Percentiles rank a stretch among this genome's conserved stretches.
phyloP scores from a whole-genome alignment of 2,797 vertebrate species.

The Notolepis coatsorum region DNA sequence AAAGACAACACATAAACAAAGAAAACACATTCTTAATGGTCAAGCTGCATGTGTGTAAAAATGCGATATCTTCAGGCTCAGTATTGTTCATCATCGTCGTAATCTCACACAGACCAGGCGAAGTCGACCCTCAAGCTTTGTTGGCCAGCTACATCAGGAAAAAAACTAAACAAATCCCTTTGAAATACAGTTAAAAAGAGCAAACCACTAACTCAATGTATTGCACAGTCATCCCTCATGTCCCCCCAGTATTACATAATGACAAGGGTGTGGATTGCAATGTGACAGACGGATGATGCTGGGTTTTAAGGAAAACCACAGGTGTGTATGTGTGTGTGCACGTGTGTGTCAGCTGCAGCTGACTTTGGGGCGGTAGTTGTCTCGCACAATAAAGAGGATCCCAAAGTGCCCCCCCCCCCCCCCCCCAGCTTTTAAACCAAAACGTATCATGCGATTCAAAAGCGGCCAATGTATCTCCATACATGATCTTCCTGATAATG shows the following conservation, averaged over 20 bases:
- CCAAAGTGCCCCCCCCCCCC: background rate
- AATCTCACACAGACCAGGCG: constrained; percentile 43
- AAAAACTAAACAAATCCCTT: constrained; percentile 29
- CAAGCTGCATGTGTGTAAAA: constrained; percentile 77
- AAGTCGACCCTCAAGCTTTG: constrained; percentile 4
- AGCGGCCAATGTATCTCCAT: too few relatives aligned
- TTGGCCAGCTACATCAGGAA: constrained; percentile 1
- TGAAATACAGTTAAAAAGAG: constrained; percentile 38
- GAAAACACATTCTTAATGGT: constrained; percentile 79
- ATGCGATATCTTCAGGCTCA: constrained; percentile 74
- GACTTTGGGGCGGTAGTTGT: background rate
- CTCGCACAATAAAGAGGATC: background rate
- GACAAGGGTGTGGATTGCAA: background rate
- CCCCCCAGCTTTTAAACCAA: too few relatives aligned
- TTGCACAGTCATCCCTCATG: constrained; percentile 61
- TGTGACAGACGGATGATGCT: background rate
- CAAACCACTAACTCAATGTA: constrained; percentile 56
- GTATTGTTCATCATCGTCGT: constrained; percentile 75
- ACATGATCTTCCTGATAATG: too few relatives aligned
- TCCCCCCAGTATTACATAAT: constrained; percentile 5
- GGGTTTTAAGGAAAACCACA: background rate
- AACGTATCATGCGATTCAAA: too few relatives aligned
- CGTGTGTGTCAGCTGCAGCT: background rate
- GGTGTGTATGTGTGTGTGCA: too few relatives aligned
- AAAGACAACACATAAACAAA: constrained; percentile 42